A percentile compares a stretch with the other conserved stretches of the same genome.
Evolutionary conservation across 2,888 invertebrate species (phyloP).

Genomic region (Limnephilus marmoratus): DNA sequence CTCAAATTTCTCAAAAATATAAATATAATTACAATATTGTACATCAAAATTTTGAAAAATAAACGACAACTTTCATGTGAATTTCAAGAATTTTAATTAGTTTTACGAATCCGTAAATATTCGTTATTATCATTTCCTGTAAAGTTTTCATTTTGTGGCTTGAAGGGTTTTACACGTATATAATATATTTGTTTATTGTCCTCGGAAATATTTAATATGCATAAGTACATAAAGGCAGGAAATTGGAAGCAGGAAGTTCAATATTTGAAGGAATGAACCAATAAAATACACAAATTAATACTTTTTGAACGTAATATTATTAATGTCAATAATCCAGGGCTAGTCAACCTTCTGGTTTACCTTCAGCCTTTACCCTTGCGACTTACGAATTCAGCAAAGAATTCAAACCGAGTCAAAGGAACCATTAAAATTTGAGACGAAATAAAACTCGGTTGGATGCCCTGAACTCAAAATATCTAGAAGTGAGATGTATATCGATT

Average conservation of each 20-base stretch:
- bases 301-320: not conserved
- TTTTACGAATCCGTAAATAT: no score
- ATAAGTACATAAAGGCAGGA: not conserved
- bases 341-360: not conserved
- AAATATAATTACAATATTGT: no score
- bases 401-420: not conserved
- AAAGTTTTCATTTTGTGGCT: no score
- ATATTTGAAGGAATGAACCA: not conserved
- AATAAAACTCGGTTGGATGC: not conserved
- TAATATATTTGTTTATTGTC: not conserved
- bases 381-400: not conserved
- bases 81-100: no score
- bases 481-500: not conserved
- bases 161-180: no score
- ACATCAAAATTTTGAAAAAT: no score
- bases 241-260: not conserved
- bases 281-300: not conserved
- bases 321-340: not conserved
- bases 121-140: no score
- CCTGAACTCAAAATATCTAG: not conserved
- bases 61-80: no score
- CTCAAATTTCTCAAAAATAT: no score
- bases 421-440: not conserved
- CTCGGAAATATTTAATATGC: not conserved
- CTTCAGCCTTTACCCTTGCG: not conserved